Percentiles rank a stretch among this genome's conserved stretches.
Evolutionary conservation across 1,140 invertebrate species (phyloP).

Genomic region (Tetraneura akinire): DNA sequence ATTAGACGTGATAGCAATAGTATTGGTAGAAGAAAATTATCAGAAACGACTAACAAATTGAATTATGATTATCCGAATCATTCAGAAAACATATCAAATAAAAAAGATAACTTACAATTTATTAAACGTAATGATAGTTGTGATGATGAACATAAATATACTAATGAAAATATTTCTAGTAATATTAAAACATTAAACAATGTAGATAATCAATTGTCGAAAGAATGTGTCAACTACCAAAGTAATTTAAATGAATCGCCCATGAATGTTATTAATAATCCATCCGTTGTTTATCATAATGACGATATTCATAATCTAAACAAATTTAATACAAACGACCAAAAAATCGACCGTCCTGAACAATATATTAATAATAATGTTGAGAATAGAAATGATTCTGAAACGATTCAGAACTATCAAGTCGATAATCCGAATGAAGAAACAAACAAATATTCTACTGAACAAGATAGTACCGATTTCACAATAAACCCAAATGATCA

Average conservation of each 20-base stretch:
- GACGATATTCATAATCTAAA: not conserved
- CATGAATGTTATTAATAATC: not conserved
- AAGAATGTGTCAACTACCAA: not conserved
- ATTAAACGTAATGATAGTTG: not conserved
- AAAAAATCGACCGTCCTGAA: not conserved
- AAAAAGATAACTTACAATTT: not conserved
- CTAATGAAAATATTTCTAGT: not conserved
- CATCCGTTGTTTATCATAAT: not conserved
- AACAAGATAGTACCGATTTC: not conserved
- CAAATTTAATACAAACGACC: not conserved
- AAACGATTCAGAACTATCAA: constrained; percentile 4
- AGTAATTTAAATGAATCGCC: not conserved
- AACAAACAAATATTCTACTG: not conserved
- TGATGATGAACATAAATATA: not conserved
- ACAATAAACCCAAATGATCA: not conserved
- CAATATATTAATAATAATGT: not conserved
- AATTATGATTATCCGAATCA: not conserved
- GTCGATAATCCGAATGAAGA: not conserved
- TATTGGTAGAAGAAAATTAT: not conserved
- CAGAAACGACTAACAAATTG: not conserved
- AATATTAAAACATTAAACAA: not conserved
- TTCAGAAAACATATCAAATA: not conserved
- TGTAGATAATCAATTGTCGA: not conserved
- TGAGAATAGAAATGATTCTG: not conserved
- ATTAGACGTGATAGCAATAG: not conserved